Evolutionary conservation across 2,797 vertebrate species (phyloP).

Genomic region (Apodemus agrarius): DNA sequence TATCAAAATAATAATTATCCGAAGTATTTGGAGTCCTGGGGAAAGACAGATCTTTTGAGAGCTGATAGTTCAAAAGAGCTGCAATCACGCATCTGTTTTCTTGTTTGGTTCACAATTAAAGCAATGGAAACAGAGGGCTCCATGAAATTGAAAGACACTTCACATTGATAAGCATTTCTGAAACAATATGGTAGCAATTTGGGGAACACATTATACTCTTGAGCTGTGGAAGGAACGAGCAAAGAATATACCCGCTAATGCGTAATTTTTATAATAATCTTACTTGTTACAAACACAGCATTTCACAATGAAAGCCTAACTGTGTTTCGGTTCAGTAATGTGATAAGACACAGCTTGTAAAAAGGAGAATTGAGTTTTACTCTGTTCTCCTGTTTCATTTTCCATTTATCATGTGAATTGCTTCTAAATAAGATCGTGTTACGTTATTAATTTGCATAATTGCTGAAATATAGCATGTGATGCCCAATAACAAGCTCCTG

Average conservation of each 20-base stretch:
- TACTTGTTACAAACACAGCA: conserved; percentile 70
- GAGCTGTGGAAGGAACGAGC: conserved; percentile 64
- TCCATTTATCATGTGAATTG: conserved; percentile 72
- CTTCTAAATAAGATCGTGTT: conserved; percentile 78
- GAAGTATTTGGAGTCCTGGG: conserved; percentile 41
- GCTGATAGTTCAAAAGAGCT: conserved; percentile 72
- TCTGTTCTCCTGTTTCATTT: conserved; percentile 68
- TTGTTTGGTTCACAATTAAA: conserved; percentile 72
- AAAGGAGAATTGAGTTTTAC: conserved; percentile 68
- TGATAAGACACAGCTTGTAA: conserved; percentile 71
- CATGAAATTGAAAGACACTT: conserved; percentile 77
- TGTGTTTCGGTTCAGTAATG: conserved; percentile 68
- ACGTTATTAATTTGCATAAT: conserved; percentile 83
- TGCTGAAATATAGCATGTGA: conserved; percentile 70
- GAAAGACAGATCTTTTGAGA: conserved; percentile 56
- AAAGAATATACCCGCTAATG: conserved; percentile 70
- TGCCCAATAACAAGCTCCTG: conserved; percentile 73
- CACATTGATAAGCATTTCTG: conserved; percentile 75
- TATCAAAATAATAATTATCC: conserved; percentile 22
- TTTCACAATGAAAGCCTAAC: conserved; percentile 69
- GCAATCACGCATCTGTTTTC: conserved; percentile 73
- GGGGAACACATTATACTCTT: conserved; percentile 58
- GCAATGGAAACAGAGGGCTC: conserved; percentile 41
- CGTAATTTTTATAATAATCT: conserved; percentile 79
- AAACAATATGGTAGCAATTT: conserved; percentile 77